Evolutionary conservation across 2,797 vertebrate species (phyloP), one percentile per base, ranked within the genome.

Genomic region (Falco concolor): DNA sequence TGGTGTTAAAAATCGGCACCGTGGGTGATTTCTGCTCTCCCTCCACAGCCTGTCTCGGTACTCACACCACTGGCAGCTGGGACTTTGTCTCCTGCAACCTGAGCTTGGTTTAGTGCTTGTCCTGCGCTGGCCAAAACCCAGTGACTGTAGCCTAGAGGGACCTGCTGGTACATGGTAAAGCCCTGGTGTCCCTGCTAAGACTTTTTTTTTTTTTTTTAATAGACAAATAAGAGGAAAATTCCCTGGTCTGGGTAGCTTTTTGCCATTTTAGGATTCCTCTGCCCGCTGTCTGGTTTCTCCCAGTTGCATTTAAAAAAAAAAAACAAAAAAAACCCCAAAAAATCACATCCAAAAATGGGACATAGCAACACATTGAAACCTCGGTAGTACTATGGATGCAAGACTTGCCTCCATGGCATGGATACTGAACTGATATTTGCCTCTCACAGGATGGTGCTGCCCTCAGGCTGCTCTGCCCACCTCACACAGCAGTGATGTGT

Each of bases 21-120:
- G 1, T 0, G 0, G 5, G 42, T 1, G 2, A 27, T 52, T 70
- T 68, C 13, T 3, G 1, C 28, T 49, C 32, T 47, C 32, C 28
- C 38, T 40, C 38, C 30, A 6, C 22, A 38, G 36, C 34, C 56
- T 23, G 2, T 65, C 47, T 76, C 5, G 2, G 8, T 50, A 19
- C 59, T 84, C 60, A 5, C 6, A 52, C 5, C 47, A 8, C 38
- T 67, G 52, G 13, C 44, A 53, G 74, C 57, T 75, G 44, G 38
- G 70, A 20, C 72, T 82, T 84, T 5, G 3, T 52, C n/a, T 77
- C 30, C 53, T 91, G 52, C 15, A 40, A 73, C 59, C 65, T 47
- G 47, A 77, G 27, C 27, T 77, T 59, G 24, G 72, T 84, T 24
- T 76, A 76, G 72, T 79, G 27, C 23, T 69, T 82, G 25, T 50